Evolutionary conservation across 1,140 invertebrate species (phyloP).

Genomic region (Mizuhopecten yessoensis): DNA sequence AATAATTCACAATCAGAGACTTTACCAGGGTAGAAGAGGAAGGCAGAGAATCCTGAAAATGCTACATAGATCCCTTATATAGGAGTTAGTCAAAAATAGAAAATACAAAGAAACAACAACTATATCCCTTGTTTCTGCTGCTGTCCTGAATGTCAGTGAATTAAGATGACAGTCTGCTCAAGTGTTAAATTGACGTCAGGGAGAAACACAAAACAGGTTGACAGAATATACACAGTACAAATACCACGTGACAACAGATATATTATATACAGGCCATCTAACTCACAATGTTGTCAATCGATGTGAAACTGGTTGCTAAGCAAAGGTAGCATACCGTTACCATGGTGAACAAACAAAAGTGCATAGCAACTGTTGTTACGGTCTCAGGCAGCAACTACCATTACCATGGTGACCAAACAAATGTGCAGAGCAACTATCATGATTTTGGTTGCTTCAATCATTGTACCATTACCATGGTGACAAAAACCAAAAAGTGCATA

Average conservation of each 20-base stretch:
- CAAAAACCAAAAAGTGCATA: constrained; percentile 1
- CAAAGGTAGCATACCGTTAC: constrained; percentile 25
- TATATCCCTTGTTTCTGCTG: no score
- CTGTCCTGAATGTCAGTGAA: neutral
- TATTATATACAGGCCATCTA: neutral
- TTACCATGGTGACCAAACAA: constrained; percentile 18
- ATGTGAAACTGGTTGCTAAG: constrained; percentile 22
- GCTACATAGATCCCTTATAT: no score
- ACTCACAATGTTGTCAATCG: constrained; percentile 32
- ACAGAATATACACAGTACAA: neutral
- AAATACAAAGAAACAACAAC: no score
- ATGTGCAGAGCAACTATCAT: constrained; percentile 1
- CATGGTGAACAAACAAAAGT: constrained; percentile 8
- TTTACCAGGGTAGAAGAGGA: neutral
- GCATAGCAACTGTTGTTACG: constrained; percentile 11
- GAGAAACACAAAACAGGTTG: neutral
- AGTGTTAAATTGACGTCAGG: neutral
- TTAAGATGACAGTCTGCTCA: no score
- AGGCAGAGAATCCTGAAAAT: neutral
- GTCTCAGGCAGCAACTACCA: neutral
- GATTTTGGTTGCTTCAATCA: neutral
- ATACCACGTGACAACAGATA: neutral
- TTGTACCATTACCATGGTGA: constrained; percentile 33
- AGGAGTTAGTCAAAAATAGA: neutral
- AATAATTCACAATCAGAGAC: neutral